A percentile compares a stretch with the other conserved stretches of the same genome.
phyloP scores from a whole-genome alignment of 2,113 vertebrate genomes.

The Argyrosomus japonicus region DNA sequence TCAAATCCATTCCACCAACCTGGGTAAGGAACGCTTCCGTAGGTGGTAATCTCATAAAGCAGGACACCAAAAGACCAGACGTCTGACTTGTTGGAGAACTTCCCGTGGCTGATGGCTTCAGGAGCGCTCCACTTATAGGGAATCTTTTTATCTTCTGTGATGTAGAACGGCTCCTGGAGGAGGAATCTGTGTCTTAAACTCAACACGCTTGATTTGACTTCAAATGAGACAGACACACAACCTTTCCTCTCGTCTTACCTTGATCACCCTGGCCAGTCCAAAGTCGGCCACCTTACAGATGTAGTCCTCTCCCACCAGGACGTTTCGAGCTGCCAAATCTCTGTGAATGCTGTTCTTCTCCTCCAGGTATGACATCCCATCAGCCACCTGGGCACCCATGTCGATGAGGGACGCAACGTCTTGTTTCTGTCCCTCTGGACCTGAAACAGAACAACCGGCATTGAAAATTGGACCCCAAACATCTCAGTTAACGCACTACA shows the following conservation, averaged over 20 bases:
- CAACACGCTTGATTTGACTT: too few relatives aligned
- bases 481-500: too few relatives aligned
- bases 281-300: constrained; percentile 92
- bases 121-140: constrained; percentile 90
- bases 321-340: constrained; percentile 89
- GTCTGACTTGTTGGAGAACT: constrained; percentile 87
- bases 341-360: constrained; percentile 87
- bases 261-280: constrained; percentile 87
- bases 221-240: background rate
- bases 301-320: constrained; percentile 86
- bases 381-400: constrained; percentile 86
- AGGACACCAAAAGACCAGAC: constrained; percentile 89
- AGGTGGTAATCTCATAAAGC: constrained; percentile 86
- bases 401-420: constrained; percentile 76
- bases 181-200: background rate
- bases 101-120: constrained; percentile 83
- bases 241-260: constrained; percentile 74
- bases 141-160: constrained; percentile 81
- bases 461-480: background rate
- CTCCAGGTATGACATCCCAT: constrained; percentile 90
- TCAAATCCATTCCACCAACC: constrained; percentile 72
- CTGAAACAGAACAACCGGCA: constrained; percentile 61
- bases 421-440: constrained; percentile 70
- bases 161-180: constrained; percentile 84
- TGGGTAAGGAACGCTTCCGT: constrained; percentile 85